Evolutionary conservation across 2,888 invertebrate genomes (phyloP), one percentile per base, ranked within the genome.

Genomic region (Nymphalis c-album): DNA sequence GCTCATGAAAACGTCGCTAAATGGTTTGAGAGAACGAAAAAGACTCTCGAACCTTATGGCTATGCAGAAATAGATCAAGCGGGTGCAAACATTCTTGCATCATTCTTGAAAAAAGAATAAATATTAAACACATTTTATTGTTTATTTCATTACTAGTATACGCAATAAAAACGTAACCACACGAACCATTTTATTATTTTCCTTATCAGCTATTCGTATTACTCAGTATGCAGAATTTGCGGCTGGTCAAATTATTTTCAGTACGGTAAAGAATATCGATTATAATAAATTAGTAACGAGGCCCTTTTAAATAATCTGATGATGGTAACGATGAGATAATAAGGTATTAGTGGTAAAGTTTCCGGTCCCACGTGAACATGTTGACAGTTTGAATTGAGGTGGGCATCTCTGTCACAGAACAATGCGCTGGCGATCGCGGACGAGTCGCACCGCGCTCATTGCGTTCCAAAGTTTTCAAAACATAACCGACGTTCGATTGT

Each of bases 11-110:
- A 95, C 71, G 82, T 95, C 5, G 81, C 84, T 4, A 91, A 93
- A 20, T 96, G 96, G 96, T 94, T 94, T 72, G 93, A 94, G 62
- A 92, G 94, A 71, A 94, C 94, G 73, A 95, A 95, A 84, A 93
- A 93, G 20, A 93, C 91, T 20, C 84, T 96, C 79, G 93, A 93
- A 57, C 94, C 94, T 2, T 94, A 93, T 73, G 96, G 95, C 0
- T 96, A 96, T 78, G 93, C 94, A 60, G 95, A 95, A 73, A 91
- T 95, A 40, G 94, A 95, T 74, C 91, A 90, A 73, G 86, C 85
- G 16, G 95, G 94, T 10, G 94, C 94, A 18, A 83, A 93, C 46
- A 87, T 93, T 1, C 76, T 95, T 60, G 94, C 93, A 4, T 89
- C 90, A 26, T 85, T 93, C 76, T 81, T 94, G 68, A 94, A 93